Percentiles rank a stretch among this genome's conserved stretches.
phyloP scores from a whole-genome alignment of 64 coral and sea anemone species.

The Pocillopora damicornis region DNA sequence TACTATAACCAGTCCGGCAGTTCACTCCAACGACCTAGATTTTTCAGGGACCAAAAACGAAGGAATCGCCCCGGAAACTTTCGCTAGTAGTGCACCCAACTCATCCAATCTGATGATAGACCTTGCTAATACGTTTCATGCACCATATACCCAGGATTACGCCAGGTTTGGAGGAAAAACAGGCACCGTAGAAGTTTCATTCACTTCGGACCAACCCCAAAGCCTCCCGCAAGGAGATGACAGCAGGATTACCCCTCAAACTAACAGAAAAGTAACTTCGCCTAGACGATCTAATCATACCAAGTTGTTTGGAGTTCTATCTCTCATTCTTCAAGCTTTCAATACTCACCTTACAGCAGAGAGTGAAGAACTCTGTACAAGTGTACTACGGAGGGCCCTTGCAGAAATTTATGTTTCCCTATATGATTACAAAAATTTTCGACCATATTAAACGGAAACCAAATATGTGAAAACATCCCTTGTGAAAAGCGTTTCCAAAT shows the following conservation, averaged over 20 bases:
- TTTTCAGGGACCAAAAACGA: neutral
- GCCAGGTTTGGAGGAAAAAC: no score
- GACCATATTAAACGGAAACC: neutral
- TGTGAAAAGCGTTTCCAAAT: neutral
- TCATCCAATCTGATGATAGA: neutral
- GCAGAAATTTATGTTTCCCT: neutral
- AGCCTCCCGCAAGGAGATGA: neutral
- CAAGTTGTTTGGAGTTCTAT: conserved; percentile 11
- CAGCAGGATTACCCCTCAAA: neutral
- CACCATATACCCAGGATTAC: neutral
- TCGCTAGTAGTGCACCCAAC: no score
- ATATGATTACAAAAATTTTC: neutral
- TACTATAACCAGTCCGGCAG: neutral
- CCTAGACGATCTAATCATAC: neutral
- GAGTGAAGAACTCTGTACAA: neutral
- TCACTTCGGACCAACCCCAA: no score
- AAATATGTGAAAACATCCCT: no score
- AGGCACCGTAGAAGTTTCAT: neutral
- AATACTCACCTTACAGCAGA: neutral
- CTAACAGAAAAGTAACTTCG: neutral
- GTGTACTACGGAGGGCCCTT: neutral
- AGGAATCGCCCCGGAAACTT: no score
- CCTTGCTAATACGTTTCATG: no score
- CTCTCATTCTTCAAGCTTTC: conserved; percentile 13
- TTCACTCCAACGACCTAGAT: no score